phyloP scores from a whole-genome alignment of 2,797 vertebrate species.

The Limosa lapponica region DNA sequence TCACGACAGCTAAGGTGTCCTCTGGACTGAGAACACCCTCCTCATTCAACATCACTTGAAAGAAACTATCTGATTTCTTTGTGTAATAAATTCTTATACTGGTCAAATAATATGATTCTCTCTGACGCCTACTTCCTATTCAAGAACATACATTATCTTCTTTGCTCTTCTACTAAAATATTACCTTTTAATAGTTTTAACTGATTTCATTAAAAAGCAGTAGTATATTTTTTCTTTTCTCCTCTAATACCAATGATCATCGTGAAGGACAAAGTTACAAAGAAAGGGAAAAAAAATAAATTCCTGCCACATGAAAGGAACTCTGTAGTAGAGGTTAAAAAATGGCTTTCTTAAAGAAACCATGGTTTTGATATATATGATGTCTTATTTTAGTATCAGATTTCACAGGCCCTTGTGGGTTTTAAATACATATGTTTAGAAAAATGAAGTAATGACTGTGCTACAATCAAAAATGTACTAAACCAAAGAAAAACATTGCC shows the following conservation, averaged over 20 bases:
- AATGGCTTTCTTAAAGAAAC: conserved; percentile 31
- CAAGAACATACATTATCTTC: not conserved
- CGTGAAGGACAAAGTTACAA: conserved; percentile 2
- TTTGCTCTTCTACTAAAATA: not conserved
- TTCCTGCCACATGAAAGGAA: conserved; percentile 43
- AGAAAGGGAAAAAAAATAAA: not conserved
- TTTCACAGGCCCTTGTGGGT: conserved; percentile 51
- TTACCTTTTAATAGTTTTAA: conserved; percentile 30
- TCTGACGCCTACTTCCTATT: not conserved
- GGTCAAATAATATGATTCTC: not conserved
- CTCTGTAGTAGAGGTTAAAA: conserved; percentile 27
- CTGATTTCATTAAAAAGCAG: conserved; percentile 33
- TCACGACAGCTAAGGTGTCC: not conserved
- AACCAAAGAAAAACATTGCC: conserved; percentile 62
- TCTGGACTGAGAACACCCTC: not conserved
- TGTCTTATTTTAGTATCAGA: conserved; percentile 60
- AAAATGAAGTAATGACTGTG: conserved; percentile 64
- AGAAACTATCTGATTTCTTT: not conserved
- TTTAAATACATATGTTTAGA: conserved; percentile 62
- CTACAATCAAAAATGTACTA: conserved; percentile 49
- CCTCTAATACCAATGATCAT: not conserved
- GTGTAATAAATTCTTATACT: not conserved
- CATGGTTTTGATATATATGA: conserved; percentile 10
- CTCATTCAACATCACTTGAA: not conserved
- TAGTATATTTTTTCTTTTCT: not conserved